Conservation (phyloP, 1,140 invertebrate species). For the Caenorhabditis elegans region WBcel235 BX284606.5:16092501-16093000, state of each 20-base stretch:
- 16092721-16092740: too few relatives aligned
- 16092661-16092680: not conserved
- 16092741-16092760: not conserved
- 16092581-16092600: conserved; percentile 7
- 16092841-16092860: not conserved
- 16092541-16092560: not conserved
- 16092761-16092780: not conserved
- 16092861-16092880: too few relatives aligned
- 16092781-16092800: conserved; percentile 21
- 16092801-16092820: not conserved
- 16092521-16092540: too few relatives aligned
- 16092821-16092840: not conserved
- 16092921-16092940: too few relatives aligned
- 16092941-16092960: too few relatives aligned
- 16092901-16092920: not conserved
- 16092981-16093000: too few relatives aligned
- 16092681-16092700: not conserved
- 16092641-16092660: not conserved
- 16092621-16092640: not conserved
- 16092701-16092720: too few relatives aligned
- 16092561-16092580: not conserved
- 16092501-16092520: not conserved
- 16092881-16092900: too few relatives aligned
- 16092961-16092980: too few relatives aligned
- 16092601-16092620: too few relatives aligned